A percentile compares a stretch with the other conserved stretches of the same genome.
Evolutionary conservation across 2,797 vertebrate genomes (phyloP).

Genomic region (Acipenser transmontanus): DNA sequence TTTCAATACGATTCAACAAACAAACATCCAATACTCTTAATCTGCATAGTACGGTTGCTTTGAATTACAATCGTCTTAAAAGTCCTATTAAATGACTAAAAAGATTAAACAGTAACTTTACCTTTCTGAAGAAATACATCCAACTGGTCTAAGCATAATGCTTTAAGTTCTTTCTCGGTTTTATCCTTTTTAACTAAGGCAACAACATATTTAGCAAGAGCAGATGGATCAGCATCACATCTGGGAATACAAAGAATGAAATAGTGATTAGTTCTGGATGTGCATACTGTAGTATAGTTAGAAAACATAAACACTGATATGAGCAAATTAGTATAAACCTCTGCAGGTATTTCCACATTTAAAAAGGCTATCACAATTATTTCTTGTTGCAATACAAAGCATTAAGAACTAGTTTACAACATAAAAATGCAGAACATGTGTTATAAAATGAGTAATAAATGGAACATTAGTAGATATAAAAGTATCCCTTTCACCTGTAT

Average conservation of each 20-base stretch:
- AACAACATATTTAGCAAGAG: constrained; percentile 95
- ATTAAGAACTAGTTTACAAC: too few species aligned
- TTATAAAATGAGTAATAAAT: too few species aligned
- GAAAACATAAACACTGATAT: not conserved
- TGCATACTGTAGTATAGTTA: not conserved
- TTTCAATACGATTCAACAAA: too few species aligned
- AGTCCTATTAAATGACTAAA: not conserved
- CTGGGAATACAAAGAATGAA: constrained; percentile 45
- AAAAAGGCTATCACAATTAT: too few species aligned
- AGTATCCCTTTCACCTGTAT: too few species aligned
- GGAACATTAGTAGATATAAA: too few species aligned
- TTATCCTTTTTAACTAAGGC: constrained; percentile 98
- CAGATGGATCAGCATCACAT: constrained; percentile 96
- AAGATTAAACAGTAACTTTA: constrained; percentile 34
- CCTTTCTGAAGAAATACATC: constrained; percentile 99
- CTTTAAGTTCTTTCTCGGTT: constrained; percentile 92
- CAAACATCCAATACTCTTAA: too few species aligned
- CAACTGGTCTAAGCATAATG: constrained; percentile 93
- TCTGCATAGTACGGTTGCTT: too few species aligned
- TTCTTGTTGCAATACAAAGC: too few species aligned
- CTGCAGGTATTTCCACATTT: too few species aligned
- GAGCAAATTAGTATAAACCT: too few species aligned
- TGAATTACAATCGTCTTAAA: not conserved
- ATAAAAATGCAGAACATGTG: too few species aligned
- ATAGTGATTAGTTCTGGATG: not conserved